Percentiles rank a stretch among this genome's conserved stretches.
Conservation (phyloP, 2,888 invertebrate species). For the Drosophila bunnanda region DNA sequence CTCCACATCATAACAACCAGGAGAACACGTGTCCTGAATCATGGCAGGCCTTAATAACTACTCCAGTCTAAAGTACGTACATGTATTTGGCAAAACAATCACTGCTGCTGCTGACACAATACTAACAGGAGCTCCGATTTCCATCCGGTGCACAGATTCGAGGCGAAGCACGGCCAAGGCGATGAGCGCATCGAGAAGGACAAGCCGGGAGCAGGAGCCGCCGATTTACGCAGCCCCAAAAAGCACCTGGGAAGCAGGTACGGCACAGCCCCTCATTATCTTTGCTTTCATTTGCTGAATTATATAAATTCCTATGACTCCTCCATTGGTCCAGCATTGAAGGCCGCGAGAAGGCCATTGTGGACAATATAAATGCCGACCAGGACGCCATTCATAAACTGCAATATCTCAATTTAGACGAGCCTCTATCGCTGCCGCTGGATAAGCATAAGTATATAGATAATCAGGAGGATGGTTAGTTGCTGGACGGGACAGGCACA, state of each 20-base stretch:
- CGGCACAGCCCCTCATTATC: slow-evolving; percentile 8
- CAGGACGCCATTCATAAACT: slow-evolving; percentile 69
- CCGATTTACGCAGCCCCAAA: slow-evolving; percentile 25
- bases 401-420: slow-evolving; percentile 81
- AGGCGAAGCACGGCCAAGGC: slow-evolving; percentile 62
- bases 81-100: slow-evolving; percentile 1
- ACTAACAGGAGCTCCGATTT: background rate
- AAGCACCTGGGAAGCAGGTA: slow-evolving; percentile 28
- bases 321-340: slow-evolving; percentile 63
- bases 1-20: background rate
- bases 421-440: slow-evolving; percentile 82
- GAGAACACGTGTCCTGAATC: slow-evolving; percentile 27
- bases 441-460: slow-evolving; percentile 82
- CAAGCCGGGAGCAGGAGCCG: slow-evolving; percentile 11
- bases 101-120: background rate
- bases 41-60: slow-evolving; percentile 84
- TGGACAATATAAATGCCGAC: slow-evolving; percentile 73
- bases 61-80: slow-evolving; percentile 81
- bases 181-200: slow-evolving; percentile 48
- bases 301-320: slow-evolving; percentile 19
- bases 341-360: slow-evolving; percentile 70
- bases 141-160: slow-evolving; percentile 62
- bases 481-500: background rate
- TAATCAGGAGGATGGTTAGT: slow-evolving; percentile 82
- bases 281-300: slow-evolving; percentile 4